A percentile compares a stretch with the other conserved stretches of the same genome.
Conservation (phyloP, 1,140 invertebrate species). For the Diploscapter pachys region DNA sequence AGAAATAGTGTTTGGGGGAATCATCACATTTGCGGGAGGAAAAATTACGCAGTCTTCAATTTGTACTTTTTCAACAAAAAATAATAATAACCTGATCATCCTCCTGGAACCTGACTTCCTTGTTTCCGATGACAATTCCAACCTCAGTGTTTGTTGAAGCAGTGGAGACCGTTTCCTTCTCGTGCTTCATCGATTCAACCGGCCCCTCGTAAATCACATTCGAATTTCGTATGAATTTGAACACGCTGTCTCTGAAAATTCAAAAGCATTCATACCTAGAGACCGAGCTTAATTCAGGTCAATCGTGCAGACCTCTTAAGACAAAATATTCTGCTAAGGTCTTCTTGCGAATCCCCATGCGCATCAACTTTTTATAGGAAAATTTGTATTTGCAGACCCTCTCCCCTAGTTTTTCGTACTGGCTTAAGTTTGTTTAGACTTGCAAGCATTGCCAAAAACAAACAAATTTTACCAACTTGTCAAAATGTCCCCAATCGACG, state of each 20-base stretch:
- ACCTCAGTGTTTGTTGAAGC: slow-evolving; percentile 50
- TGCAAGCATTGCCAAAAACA: neutral
- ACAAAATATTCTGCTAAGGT: neutral
- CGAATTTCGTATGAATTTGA: slow-evolving; percentile 39
- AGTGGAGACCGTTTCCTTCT: slow-evolving; percentile 41
- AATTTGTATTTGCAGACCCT: no score
- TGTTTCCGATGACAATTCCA: slow-evolving; percentile 48
- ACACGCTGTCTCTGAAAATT: slow-evolving; percentile 24
- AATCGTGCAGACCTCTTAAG: neutral
- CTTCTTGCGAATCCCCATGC: neutral
- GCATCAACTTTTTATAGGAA: neutral
- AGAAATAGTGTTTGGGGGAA: no score
- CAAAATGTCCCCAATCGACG: slow-evolving; percentile 53
- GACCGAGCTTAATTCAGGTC: neutral
- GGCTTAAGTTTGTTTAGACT: no score
- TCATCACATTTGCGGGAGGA: no score
- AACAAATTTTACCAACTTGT: slow-evolving; percentile 32
- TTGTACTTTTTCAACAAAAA: no score
- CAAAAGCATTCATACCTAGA: neutral
- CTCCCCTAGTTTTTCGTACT: no score
- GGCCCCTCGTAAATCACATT: slow-evolving; percentile 46
- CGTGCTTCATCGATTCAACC: slow-evolving; percentile 53
- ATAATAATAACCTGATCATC: slow-evolving; percentile 42
- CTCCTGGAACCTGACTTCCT: slow-evolving; percentile 49
- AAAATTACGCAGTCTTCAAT: no score